Evolutionary conservation across 2,797 vertebrate species (phyloP).

Genomic region (Austrolebias charrua): DNA sequence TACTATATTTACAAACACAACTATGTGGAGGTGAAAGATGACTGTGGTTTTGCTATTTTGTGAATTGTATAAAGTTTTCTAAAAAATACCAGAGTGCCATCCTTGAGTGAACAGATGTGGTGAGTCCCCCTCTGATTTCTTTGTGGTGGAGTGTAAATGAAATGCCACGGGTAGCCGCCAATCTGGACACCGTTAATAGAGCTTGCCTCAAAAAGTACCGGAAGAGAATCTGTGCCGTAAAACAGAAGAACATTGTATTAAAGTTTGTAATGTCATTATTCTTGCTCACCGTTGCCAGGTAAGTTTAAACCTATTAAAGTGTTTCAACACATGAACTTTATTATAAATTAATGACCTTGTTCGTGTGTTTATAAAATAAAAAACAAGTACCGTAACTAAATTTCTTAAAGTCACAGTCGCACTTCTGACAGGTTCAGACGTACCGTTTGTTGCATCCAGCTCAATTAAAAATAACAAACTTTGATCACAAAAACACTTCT

Average conservation of each 20-base stretch:
- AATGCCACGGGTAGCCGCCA: slow-evolving; percentile 96
- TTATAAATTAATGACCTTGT: too few species aligned
- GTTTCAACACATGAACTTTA: too few species aligned
- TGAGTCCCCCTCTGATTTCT: slow-evolving; percentile 89
- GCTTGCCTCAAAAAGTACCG: slow-evolving; percentile 90
- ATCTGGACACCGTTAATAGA: slow-evolving; percentile 90
- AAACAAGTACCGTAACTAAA: too few species aligned
- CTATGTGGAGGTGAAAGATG: background rate
- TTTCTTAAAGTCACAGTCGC: too few species aligned
- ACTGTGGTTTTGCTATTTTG: background rate
- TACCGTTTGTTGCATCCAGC: too few species aligned
- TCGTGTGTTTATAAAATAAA: too few species aligned
- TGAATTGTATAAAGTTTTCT: slow-evolving; percentile 8
- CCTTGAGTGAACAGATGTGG: slow-evolving; percentile 90
- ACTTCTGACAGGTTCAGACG: too few species aligned
- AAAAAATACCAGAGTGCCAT: slow-evolving; percentile 84
- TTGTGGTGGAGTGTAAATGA: slow-evolving; percentile 92
- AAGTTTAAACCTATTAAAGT: too few species aligned
- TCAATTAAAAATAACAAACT: too few species aligned
- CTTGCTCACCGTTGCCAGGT: too few species aligned
- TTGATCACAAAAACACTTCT: too few species aligned
- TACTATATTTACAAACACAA: too few species aligned
- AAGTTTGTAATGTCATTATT: background rate
- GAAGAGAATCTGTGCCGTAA: slow-evolving; percentile 81
- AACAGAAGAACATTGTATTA: background rate